Evolutionary conservation across 2,113 vertebrate genomes (phyloP).

Genomic region (Mesembrinibis cayennensis): DNA sequence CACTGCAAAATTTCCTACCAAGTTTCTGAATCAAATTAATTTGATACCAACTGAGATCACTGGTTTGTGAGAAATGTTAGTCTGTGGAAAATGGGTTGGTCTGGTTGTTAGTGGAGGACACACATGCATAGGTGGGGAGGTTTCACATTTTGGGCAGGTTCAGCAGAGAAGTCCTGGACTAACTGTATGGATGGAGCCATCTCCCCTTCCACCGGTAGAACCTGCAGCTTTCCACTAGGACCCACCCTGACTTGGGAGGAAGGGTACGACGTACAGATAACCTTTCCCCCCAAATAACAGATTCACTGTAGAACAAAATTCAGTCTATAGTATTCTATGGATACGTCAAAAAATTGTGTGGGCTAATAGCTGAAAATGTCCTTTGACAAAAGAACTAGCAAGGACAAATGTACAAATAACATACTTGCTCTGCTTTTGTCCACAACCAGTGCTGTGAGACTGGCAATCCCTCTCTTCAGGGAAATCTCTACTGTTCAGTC

Average conservation of each 20-base stretch:
- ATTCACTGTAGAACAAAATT: neutral
- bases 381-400: neutral
- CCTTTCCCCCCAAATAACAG: neutral
- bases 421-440: neutral
- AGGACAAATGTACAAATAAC: neutral
- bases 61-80: neutral
- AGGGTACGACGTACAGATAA: neutral
- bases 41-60: neutral
- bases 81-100: neutral
- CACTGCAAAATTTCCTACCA: neutral
- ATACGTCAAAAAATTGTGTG: accelerated
- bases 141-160: neutral
- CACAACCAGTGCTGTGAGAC: neutral
- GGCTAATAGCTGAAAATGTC: neutral
- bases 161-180: neutral
- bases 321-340: neutral
- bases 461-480: neutral
- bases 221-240: neutral
- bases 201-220: neutral
- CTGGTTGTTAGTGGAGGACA: neutral
- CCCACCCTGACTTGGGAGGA: neutral
- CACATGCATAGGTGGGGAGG: too few species aligned
- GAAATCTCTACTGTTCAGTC: neutral
- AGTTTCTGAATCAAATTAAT: neutral
- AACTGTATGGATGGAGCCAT: neutral